Evolutionary conservation across 2,888 invertebrate genomes (phyloP).

Genomic region (Cremastobaeus sp.): DNA sequence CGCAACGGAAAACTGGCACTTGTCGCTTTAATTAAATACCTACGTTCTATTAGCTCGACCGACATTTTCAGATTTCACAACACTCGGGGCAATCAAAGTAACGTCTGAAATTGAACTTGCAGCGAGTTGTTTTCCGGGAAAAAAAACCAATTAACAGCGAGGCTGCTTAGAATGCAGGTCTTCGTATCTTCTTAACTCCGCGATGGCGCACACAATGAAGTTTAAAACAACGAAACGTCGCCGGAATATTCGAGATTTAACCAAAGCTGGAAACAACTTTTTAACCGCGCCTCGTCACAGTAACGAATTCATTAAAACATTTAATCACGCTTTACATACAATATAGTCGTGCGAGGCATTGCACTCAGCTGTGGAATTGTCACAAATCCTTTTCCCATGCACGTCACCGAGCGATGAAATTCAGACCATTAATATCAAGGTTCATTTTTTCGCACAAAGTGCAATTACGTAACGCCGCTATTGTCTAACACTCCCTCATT

Average conservation of each 20-base stretch:
- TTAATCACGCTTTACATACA: slow-evolving; percentile 48
- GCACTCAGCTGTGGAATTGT: slow-evolving; percentile 35
- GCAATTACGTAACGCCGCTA: slow-evolving; percentile 55
- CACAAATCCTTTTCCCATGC: slow-evolving; percentile 39
- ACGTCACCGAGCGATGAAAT: slow-evolving; percentile 42
- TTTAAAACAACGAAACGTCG: slow-evolving; percentile 5
- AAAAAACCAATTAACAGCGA: too few relatives aligned
- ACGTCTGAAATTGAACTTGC: too few relatives aligned
- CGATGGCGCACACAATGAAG: not conserved
- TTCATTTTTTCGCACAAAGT: slow-evolving; percentile 54
- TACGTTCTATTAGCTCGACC: too few relatives aligned
- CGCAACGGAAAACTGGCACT: too few relatives aligned
- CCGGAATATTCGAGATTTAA: slow-evolving; percentile 14
- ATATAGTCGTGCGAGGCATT: slow-evolving; percentile 19
- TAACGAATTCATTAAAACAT: slow-evolving; percentile 51
- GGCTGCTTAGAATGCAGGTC: too few relatives aligned
- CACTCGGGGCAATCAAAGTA: too few relatives aligned
- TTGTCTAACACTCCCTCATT: slow-evolving; percentile 51
- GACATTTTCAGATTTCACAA: too few relatives aligned
- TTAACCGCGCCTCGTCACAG: slow-evolving; percentile 1
- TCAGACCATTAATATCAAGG: slow-evolving; percentile 49
- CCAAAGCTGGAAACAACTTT: slow-evolving; percentile 18
- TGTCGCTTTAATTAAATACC: too few relatives aligned
- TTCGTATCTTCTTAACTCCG: not conserved
- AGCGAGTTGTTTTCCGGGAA: too few relatives aligned